Evolutionary conservation across 2,888 invertebrate genomes (phyloP).

Genomic region (Autographa pulchrina): DNA sequence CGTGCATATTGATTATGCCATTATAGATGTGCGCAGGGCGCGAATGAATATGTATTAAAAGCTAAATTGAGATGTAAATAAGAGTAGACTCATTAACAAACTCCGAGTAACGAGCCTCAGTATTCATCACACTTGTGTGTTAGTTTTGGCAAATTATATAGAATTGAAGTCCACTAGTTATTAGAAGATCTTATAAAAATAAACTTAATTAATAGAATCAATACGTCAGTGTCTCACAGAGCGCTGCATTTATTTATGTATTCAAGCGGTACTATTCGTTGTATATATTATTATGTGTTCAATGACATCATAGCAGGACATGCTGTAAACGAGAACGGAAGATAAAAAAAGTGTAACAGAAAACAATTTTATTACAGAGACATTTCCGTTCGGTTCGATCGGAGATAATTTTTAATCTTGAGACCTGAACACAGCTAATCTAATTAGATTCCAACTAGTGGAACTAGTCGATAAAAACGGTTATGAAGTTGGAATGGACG

Average conservation of each 20-base stretch:
- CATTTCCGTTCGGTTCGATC: constrained; percentile 79
- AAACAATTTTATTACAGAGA: constrained; percentile 79
- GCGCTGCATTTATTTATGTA: constrained; percentile 6
- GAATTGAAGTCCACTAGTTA: neutral
- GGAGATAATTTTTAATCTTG: constrained; percentile 78
- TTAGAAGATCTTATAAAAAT: neutral
- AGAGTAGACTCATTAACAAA: constrained; percentile 76
- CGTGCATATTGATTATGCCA: constrained; percentile 70
- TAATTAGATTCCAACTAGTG: constrained; percentile 77
- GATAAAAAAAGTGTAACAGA: constrained; percentile 76
- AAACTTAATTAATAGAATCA: constrained; percentile 1
- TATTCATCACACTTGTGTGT: neutral
- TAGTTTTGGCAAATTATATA: neutral
- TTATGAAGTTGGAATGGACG: constrained; percentile 70
- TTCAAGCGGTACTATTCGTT: constrained; percentile 60
- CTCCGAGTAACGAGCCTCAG: constrained; percentile 32
- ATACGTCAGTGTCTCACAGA: constrained; percentile 11
- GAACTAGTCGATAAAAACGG: constrained; percentile 75
- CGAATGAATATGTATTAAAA: constrained; percentile 80
- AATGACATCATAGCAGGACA: constrained; percentile 73
- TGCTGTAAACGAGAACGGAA: constrained; percentile 77
- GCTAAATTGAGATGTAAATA: constrained; percentile 81
- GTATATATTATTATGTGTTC: constrained; percentile 62
- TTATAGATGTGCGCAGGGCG: constrained; percentile 72
- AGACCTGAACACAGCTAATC: constrained; percentile 74